Evolutionary conservation across 2,888 invertebrate species (phyloP).

Genomic region (Rutpela maculata): DNA sequence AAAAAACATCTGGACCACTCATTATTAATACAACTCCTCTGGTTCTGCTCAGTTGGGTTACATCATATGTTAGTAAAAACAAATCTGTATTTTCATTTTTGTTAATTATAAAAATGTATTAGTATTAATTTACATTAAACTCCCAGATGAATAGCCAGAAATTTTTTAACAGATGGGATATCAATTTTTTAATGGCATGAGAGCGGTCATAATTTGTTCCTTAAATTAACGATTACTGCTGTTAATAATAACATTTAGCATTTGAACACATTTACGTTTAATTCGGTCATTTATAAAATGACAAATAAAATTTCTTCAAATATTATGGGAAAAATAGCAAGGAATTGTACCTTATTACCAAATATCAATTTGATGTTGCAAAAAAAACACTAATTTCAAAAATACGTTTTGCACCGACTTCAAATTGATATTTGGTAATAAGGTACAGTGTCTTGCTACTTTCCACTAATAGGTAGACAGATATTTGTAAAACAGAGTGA

Average conservation of each 20-base stretch:
- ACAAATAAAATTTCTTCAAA: no score
- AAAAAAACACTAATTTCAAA: no score
- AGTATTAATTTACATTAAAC: slow-evolving; percentile 39
- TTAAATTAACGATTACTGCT: slow-evolving; percentile 19
- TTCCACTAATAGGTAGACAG: no score
- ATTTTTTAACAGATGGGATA: slow-evolving; percentile 29
- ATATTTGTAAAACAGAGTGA: no score
- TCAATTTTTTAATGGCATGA: slow-evolving; percentile 12
- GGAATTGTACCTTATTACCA: no score
- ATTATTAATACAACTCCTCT: slow-evolving; percentile 47
- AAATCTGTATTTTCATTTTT: slow-evolving; percentile 54
- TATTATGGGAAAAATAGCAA: no score
- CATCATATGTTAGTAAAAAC: slow-evolving; percentile 52
- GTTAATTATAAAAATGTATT: slow-evolving; percentile 35
- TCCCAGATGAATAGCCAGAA: slow-evolving; percentile 24
- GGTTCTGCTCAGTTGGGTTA: slow-evolving; percentile 45
- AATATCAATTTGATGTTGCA: no score
- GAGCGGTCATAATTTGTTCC: not conserved
- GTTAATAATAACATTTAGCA: not conserved
- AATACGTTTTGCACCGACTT: no score
- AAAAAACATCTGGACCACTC: slow-evolving; percentile 62
- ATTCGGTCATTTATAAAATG: no score
- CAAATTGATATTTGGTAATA: no score
- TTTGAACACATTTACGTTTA: no score
- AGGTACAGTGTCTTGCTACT: no score